Percentiles rank a stretch among this genome's conserved stretches.
These are phyloP conservation scores for Myotis davidii DNA, from an alignment of 2,113 vertebrate species.

Conservation along the genomic window DNA sequence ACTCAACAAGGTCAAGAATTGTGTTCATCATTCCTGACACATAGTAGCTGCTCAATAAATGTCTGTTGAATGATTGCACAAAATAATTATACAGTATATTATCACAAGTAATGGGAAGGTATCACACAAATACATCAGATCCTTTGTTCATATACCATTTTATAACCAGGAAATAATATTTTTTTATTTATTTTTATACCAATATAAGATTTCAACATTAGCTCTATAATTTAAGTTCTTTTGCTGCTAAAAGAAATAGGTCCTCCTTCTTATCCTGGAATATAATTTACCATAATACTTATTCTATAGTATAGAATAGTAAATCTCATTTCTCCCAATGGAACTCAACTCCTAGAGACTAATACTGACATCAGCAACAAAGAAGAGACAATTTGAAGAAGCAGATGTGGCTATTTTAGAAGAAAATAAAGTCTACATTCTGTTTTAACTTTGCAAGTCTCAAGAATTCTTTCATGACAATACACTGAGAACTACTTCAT, in stretches of 20 bases:
- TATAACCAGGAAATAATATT: background rate
- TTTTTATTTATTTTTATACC: background rate
- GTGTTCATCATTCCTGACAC: background rate
- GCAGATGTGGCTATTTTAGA: slow-evolving; percentile 63
- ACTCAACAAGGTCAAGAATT: background rate
- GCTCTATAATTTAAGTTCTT: background rate
- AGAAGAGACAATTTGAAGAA: slow-evolving; percentile 51
- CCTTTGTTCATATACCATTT: background rate
- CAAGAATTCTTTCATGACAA: slow-evolving; percentile 84
- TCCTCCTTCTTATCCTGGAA: background rate
- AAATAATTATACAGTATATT: background rate
- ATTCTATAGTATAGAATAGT: background rate
- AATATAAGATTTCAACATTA: background rate
- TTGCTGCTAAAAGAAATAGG: slow-evolving; percentile 16
- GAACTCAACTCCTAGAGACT: background rate
- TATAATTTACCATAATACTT: background rate
- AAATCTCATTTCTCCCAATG: slow-evolving; percentile 28
- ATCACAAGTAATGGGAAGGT: background rate
- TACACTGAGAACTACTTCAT: slow-evolving; percentile 77
- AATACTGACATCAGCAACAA: slow-evolving; percentile 42
- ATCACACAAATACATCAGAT: background rate
- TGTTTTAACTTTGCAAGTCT: slow-evolving; percentile 79
- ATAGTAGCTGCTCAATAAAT: background rate
- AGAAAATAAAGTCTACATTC: slow-evolving; percentile 6
- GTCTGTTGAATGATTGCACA: background rate